phyloP scores from a whole-genome alignment of 2,113 vertebrate species.

The Dicentrarchus labrax region DNA sequence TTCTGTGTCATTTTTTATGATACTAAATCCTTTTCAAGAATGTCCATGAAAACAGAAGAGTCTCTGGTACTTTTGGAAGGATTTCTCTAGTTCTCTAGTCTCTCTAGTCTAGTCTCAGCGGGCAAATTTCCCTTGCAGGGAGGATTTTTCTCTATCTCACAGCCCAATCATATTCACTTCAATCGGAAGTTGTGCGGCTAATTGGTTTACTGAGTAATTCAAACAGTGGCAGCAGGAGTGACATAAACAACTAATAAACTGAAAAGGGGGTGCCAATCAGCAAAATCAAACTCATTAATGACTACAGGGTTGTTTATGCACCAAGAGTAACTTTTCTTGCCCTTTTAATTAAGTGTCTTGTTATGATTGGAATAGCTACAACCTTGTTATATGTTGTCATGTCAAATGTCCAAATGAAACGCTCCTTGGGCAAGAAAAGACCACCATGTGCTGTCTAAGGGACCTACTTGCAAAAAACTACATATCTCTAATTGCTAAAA shows the following conservation, averaged over 20 bases:
- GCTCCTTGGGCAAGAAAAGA: conserved; percentile 20
- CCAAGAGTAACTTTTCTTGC: conserved; percentile 10
- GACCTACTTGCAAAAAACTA: conserved; percentile 12
- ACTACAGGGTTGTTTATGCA: conserved; percentile 63
- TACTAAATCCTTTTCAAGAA: not conserved
- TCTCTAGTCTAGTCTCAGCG: conserved; percentile 2
- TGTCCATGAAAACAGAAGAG: conserved; percentile 2
- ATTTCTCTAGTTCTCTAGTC: not conserved
- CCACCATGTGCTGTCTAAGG: not conserved
- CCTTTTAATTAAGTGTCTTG: conserved; percentile 58
- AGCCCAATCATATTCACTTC: conserved; percentile 42
- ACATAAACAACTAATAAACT: conserved; percentile 66
- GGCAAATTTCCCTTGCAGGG: conserved; percentile 5
- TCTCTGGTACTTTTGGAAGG: not conserved
- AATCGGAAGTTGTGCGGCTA: conserved; percentile 58
- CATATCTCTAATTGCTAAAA: conserved; percentile 55
- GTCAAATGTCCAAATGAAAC: conserved; percentile 50
- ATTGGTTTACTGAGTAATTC: conserved; percentile 62
- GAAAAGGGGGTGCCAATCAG: conserved; percentile 67
- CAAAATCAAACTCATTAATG: conserved; percentile 62
- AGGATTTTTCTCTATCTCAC: conserved; percentile 19
- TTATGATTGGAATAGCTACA: conserved; percentile 30
- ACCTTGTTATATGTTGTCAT: conserved; percentile 14
- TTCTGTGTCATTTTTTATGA: not conserved
- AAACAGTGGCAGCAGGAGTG: conserved; percentile 58